Conservation (phyloP, 1,140 invertebrate genomes). For the Eumaeus atala region DNA sequence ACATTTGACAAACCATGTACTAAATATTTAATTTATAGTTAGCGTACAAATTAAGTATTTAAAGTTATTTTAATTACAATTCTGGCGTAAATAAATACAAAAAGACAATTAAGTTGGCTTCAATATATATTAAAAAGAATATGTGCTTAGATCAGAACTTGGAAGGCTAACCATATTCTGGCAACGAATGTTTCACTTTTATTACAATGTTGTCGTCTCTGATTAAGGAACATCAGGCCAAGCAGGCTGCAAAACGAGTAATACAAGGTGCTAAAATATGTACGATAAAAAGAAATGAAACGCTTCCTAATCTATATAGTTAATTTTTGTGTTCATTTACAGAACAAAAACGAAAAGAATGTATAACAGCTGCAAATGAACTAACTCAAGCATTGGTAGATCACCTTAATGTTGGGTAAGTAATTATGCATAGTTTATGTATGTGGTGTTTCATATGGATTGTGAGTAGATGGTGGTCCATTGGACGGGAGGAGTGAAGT, state of each 20-base stretch:
- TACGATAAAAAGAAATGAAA: not conserved
- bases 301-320: too few species aligned
- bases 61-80: too few species aligned
- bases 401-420: slow-evolving; percentile 97
- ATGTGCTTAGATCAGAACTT: too few species aligned
- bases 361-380: slow-evolving; percentile 91
- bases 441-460: too few species aligned
- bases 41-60: too few species aligned
- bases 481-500: too few species aligned
- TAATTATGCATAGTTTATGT: slow-evolving; percentile 8
- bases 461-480: too few species aligned
- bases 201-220: slow-evolving; percentile 55
- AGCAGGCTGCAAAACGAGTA: slow-evolving; percentile 58
- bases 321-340: slow-evolving; percentile 36
- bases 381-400: slow-evolving; percentile 96
- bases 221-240: slow-evolving; percentile 62
- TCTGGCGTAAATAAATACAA: too few species aligned
- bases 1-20: too few species aligned
- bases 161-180: slow-evolving; percentile 11
- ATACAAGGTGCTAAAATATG: slow-evolving; percentile 43
- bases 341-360: slow-evolving; percentile 95
- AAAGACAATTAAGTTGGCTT: too few species aligned
- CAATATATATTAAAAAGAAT: too few species aligned
- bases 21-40: too few species aligned
- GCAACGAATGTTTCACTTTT: not conserved